Base-by-base conservation (phyloP, 2,888 invertebrate genomes). In the Buathra laborator region DNA sequence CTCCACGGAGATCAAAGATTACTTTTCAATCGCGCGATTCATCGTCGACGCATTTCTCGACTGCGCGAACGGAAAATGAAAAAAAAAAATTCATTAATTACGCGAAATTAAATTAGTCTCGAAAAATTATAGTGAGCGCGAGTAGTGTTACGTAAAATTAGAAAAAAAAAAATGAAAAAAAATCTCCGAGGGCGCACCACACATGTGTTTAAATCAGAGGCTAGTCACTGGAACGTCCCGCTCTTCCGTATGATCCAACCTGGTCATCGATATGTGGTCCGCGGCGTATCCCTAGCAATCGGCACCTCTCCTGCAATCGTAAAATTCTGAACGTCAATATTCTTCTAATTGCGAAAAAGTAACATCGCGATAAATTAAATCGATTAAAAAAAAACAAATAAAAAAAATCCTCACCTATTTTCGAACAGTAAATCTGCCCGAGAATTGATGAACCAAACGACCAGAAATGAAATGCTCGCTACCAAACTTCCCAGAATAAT, bases 401-500 rank as follows among this genome's bases (percentile, higher is more conserved):
- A 24, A 12, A 16, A 32, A 10, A 37, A 59, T 12, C 81, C 85
- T 88, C 88, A 93, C 93, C 91, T 92, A 24, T 89, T 87, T 72
- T 88, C 88, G 87, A 95, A 95, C 44, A 95, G 88, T 79, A 95
- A 91, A 85, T 94, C 93, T 51, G 95, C 94, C 85, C 94, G 91
- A 1, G 94, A 94, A 89, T 95, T 94, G 9, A 95, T 90, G 85
- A 95, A 95, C 93, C 95, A 95, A 4, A 95, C 95, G 10, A 95
- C 62, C 24, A 95, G 68, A 75, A 95, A 94, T 0, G 96, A 95
- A 14, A 95, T 84, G 32, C 94, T 87, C 77, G 95, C 93, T 4
- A 95, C 94, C 29, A 94, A 88, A 32, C 94, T 93, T 12, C 96
- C 96, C 12, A 95, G 90, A n/a, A 94, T 92, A 53, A 96, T 93